Conservation (phyloP, 1,140 invertebrate genomes). For the Dendrolimus kikuchii region DNA sequence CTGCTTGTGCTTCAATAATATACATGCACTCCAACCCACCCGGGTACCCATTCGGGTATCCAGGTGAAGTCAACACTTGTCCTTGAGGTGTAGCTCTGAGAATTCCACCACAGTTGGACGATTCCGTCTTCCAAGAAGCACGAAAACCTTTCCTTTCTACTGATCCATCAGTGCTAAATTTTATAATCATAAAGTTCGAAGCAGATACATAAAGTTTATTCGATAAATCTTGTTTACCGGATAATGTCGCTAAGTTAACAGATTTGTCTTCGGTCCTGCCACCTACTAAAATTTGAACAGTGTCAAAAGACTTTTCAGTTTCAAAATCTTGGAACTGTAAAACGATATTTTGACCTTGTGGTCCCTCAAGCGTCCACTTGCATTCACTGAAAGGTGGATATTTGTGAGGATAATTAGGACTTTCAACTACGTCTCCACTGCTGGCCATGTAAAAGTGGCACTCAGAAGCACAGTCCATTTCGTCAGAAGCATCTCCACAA, state of each 20-base stretch:
- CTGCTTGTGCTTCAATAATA: slow-evolving; percentile 89
- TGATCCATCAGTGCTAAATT: slow-evolving; percentile 94
- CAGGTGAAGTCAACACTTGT: slow-evolving; percentile 89
- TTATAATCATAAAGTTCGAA: slow-evolving; percentile 98
- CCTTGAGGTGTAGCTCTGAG: slow-evolving; percentile 87
- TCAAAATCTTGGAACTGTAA: slow-evolving; percentile 97
- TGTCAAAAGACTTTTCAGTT: slow-evolving; percentile 96
- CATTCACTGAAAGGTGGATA: slow-evolving; percentile 93
- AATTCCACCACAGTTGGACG: slow-evolving; percentile 89
- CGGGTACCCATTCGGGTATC: slow-evolving; percentile 93
- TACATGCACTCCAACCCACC: slow-evolving; percentile 96
- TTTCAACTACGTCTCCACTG: slow-evolving; percentile 95
- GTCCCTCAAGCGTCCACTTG: slow-evolving; percentile 97
- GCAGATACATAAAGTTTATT: slow-evolving; percentile 92
- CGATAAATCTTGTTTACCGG: slow-evolving; percentile 88
- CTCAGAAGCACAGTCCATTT: slow-evolving; percentile 89
- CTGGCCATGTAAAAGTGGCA: slow-evolving; percentile 95
- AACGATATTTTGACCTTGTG: slow-evolving; percentile 94
- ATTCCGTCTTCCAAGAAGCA: slow-evolving; percentile 94
- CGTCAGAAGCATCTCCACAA: slow-evolving; percentile 93
- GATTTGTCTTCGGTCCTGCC: slow-evolving; percentile 95
- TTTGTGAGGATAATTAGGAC: slow-evolving; percentile 94
- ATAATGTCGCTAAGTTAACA: slow-evolving; percentile 91
- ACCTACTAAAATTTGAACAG: slow-evolving; percentile 95
- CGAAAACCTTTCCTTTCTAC: slow-evolving; percentile 96